Base-by-base conservation (phyloP, 1,140 invertebrate genomes). In the Meloidogyne floridensis region DNA sequence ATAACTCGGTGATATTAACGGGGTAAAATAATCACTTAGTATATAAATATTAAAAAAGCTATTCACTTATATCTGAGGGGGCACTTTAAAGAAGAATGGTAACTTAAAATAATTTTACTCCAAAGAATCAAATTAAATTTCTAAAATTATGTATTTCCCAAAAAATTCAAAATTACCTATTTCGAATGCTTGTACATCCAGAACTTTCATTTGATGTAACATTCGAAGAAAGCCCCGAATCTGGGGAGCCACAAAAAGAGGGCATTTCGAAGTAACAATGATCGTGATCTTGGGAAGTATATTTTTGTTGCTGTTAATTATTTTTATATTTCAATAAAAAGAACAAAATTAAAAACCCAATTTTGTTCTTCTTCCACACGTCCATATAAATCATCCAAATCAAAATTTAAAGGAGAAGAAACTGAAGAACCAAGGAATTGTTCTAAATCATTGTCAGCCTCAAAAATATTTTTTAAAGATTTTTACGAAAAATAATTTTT, bases 361-460 rank as follows among this genome's bases (percentile, higher is more conserved):
- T 13, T 79, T 72, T 79, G 59, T 80, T 82, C 65, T 43, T 82
- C 81, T 18, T 73, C 59, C 10, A 81, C 79, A 13, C 47, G 65
- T 10, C 65, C 77, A 53, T 83, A 82, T n/a, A 82, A 53, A 20
- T 82, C 81, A n/a, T 82, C 81, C 56, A 83, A 20, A 59, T 83
- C 81, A 70, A 82, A 83, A 56, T 83, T 56, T 4, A 83, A n/a
- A 20, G 71, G 80, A 11, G 80, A 75, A 2, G 51, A 73, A 18
- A 47, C 47, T 5, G 47, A 78, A 18, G 72, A 56, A 2, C 47
- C 80, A 6, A 82, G 20, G 1, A 83, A 82, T 8, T 74, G 80
- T 59, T 82, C 81, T 59, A 82, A 9, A 20, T 82, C 80, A 15
- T 82, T 83, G 70, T 82, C 80, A 7, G 51, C 80, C 77, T 79